phyloP scores from a whole-genome alignment of 2,888 invertebrate species.

The Patella pellucida region DNA sequence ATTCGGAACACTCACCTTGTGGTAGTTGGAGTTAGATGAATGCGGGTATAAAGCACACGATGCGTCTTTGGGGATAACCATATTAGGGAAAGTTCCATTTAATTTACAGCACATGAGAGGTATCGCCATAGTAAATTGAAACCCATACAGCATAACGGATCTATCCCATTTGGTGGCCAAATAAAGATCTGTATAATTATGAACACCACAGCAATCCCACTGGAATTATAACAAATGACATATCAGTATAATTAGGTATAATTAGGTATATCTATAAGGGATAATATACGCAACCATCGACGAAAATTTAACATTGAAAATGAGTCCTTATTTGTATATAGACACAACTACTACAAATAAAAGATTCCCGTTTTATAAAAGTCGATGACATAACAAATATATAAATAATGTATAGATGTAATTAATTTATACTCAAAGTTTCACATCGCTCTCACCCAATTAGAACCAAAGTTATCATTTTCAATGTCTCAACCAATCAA shows the following conservation, averaged over 20 bases:
- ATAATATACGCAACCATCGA: too few species aligned
- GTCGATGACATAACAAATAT: too few species aligned
- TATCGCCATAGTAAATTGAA: conserved; percentile 1
- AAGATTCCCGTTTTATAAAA: too few species aligned
- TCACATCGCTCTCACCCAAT: too few species aligned
- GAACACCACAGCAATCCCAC: conserved; percentile 28
- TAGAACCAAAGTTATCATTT: too few species aligned
- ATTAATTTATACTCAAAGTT: too few species aligned
- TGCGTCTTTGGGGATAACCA: conserved; percentile 12
- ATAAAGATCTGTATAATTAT: conserved; percentile 25
- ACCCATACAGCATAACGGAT: background rate
- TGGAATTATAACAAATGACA: background rate
- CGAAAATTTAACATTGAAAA: too few species aligned
- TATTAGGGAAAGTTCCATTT: conserved; percentile 19
- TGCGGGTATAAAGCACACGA: conserved; percentile 23
- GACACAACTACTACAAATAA: too few species aligned
- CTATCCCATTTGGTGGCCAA: conserved; percentile 20
- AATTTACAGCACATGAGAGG: conserved; percentile 27
- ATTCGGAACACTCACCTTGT: background rate
- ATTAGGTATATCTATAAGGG: background rate
- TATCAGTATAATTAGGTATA: background rate
- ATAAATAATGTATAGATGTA: too few species aligned
- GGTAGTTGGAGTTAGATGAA: conserved; percentile 21
- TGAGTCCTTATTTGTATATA: too few species aligned
- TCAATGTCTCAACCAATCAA: too few species aligned